Evolutionary conservation across 2,888 invertebrate species (phyloP).

Genomic region (Heliconius cydno): DNA sequence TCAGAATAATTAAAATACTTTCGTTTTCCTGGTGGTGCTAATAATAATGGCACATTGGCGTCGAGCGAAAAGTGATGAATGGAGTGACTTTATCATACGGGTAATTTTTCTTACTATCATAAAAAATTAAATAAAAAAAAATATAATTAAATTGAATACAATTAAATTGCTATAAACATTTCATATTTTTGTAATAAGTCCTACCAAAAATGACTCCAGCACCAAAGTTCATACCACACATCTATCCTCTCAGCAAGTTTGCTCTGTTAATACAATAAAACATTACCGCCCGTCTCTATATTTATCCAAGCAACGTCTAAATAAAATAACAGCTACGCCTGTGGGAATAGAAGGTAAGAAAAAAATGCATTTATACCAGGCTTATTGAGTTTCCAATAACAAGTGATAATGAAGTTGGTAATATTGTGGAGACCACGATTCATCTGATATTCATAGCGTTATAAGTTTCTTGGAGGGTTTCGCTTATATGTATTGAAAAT

Average conservation of each 20-base stretch:
- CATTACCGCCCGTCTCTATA: conserved; percentile 51
- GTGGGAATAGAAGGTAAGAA: conserved; percentile 54
- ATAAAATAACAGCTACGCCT: conserved; percentile 55
- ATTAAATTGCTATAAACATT: background rate
- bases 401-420: conserved; percentile 68
- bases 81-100: too few relatives aligned
- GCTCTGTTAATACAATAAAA: conserved; percentile 57
- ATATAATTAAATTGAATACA: background rate
- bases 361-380: conserved; percentile 59
- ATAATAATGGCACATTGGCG: background rate
- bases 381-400: conserved; percentile 71
- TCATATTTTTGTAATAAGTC: background rate
- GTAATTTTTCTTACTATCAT: too few relatives aligned
- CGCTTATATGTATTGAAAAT: conserved; percentile 46
- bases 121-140: too few relatives aligned
- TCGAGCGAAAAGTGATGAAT: background rate
- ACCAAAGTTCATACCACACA: conserved; percentile 39
- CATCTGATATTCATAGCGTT: conserved; percentile 71
- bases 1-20: background rate
- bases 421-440: conserved; percentile 57
- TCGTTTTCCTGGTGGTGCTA: background rate
- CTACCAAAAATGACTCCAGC: background rate
- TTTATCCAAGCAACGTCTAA: conserved; percentile 59
- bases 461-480: conserved; percentile 57
- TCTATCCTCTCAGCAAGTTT: conserved; percentile 47